Conservation (phyloP, 1,140 invertebrate species). For the Musca domestica region DNA sequence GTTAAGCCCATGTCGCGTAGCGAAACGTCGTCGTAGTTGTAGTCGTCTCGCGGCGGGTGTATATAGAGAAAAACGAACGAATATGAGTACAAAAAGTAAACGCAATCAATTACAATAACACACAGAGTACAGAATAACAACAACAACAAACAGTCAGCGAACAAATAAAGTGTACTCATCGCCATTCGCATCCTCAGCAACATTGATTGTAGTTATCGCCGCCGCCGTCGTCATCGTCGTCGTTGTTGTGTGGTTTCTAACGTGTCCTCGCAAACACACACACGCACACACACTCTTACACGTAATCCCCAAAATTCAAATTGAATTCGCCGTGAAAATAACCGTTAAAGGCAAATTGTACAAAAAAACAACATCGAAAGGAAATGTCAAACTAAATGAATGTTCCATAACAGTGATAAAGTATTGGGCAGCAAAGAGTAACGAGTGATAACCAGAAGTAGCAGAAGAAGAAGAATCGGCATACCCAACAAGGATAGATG, state of each 20-base stretch:
- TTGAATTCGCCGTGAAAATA: conserved; percentile 6
- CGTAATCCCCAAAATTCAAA: too few species aligned
- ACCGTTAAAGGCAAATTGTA: conserved; percentile 26
- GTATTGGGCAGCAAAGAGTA: conserved; percentile 30
- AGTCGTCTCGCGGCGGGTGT: too few species aligned
- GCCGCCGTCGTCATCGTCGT: too few species aligned
- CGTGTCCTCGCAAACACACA: too few species aligned
- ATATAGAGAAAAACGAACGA: conserved; percentile 26
- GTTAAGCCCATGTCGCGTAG: conserved; percentile 25
- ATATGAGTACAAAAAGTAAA: conserved; percentile 28
- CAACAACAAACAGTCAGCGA: not conserved
- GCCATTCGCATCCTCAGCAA: too few species aligned
- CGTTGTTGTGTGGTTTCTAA: too few species aligned
- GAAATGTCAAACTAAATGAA: not conserved
- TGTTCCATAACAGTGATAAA: conserved; percentile 13
- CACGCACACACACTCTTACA: too few species aligned
- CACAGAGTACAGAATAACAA: conserved; percentile 6
- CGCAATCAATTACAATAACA: conserved; percentile 21
- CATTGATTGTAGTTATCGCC: too few species aligned
- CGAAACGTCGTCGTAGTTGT: conserved; percentile 21
- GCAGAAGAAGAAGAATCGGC: conserved; percentile 28
- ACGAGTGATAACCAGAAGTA: not conserved
- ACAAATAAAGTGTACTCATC: conserved; percentile 11
- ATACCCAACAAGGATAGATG: conserved; percentile 14
- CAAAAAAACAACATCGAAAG: conserved; percentile 19